A percentile compares a stretch with the other conserved stretches of the same genome.
These are phyloP conservation scores for Diorhabda carinulata DNA, from an alignment of 1,140 invertebrate genomes.

Conservation along the genomic window DNA sequence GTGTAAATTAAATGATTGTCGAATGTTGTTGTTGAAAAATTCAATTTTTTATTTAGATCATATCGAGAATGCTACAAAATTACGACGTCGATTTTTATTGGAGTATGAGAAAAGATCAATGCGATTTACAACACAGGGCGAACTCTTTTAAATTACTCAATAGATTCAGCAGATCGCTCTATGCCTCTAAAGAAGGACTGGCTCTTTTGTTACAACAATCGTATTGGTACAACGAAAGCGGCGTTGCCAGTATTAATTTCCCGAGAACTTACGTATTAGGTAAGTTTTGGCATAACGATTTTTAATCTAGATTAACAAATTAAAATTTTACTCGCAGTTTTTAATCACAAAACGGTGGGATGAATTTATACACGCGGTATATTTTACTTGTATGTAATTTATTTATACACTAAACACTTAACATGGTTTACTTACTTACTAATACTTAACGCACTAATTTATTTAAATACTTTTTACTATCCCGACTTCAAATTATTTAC, in stretches of 20 bases:
- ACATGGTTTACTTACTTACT: too few relatives aligned
- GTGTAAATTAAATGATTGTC: too few relatives aligned
- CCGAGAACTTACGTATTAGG: slow-evolving; percentile 78
- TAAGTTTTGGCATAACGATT: slow-evolving; percentile 43
- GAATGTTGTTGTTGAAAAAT: too few relatives aligned
- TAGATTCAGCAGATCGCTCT: slow-evolving; percentile 75
- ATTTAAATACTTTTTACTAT: too few relatives aligned
- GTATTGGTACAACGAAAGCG: slow-evolving; percentile 84
- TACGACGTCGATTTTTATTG: slow-evolving; percentile 81
- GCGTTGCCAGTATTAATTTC: slow-evolving; percentile 74
- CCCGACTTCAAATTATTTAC: too few relatives aligned
- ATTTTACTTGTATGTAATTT: too few relatives aligned
- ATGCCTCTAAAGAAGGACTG: slow-evolving; percentile 88
- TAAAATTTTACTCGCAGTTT: neutral
- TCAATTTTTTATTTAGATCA: slow-evolving; percentile 44
- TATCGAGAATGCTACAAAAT: slow-evolving; percentile 59
- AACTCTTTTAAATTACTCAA: slow-evolving; percentile 66
- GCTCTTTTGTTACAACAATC: slow-evolving; percentile 78
- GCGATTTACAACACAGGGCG: slow-evolving; percentile 62
- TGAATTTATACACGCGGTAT: too few relatives aligned
- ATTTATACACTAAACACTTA: too few relatives aligned
- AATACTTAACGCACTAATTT: too few relatives aligned
- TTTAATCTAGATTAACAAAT: neutral
- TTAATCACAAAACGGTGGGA: too few relatives aligned
- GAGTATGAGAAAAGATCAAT: slow-evolving; percentile 79